phyloP scores from a whole-genome alignment of 2,797 vertebrate species.

The Lutjanus campechanus region DNA sequence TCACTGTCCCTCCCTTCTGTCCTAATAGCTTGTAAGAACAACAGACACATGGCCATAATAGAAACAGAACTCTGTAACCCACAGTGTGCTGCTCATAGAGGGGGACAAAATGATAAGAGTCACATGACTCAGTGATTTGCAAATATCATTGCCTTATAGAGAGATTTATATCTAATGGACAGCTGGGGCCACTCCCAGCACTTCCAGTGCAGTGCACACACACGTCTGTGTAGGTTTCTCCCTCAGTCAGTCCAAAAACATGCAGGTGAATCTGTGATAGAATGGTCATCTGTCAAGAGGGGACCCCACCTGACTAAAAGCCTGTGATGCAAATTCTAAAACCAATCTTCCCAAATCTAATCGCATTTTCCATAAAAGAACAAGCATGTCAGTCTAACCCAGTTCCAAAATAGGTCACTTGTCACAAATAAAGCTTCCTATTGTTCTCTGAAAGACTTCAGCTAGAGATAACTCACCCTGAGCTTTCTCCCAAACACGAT shows the following conservation, averaged over 20 bases:
- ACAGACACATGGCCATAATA: neutral
- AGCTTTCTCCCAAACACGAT: slow-evolving; percentile 97
- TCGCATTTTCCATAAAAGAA: neutral
- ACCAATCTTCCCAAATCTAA: too few species aligned
- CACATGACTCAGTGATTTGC: slow-evolving; percentile 1
- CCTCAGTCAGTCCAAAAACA: neutral
- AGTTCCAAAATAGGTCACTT: neutral
- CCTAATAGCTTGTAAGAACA: slow-evolving; percentile 21
- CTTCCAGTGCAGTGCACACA: neutral
- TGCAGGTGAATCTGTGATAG: neutral
- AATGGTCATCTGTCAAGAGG: too few species aligned
- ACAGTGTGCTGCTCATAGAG: neutral
- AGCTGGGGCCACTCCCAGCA: neutral
- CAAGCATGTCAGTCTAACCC: neutral
- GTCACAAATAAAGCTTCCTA: neutral
- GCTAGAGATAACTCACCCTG: slow-evolving; percentile 87
- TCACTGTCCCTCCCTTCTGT: slow-evolving; percentile 21
- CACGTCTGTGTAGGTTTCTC: neutral
- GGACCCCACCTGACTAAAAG: neutral
- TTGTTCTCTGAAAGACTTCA: neutral
- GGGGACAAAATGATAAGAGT: neutral
- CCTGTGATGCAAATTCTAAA: neutral
- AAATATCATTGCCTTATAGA: neutral
- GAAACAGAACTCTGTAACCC: neutral
- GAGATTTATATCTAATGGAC: neutral